These are phyloP conservation scores for Uropsilus gracilis DNA, from an alignment of 2,113 vertebrate species.

Conservation along the genomic window DNA sequence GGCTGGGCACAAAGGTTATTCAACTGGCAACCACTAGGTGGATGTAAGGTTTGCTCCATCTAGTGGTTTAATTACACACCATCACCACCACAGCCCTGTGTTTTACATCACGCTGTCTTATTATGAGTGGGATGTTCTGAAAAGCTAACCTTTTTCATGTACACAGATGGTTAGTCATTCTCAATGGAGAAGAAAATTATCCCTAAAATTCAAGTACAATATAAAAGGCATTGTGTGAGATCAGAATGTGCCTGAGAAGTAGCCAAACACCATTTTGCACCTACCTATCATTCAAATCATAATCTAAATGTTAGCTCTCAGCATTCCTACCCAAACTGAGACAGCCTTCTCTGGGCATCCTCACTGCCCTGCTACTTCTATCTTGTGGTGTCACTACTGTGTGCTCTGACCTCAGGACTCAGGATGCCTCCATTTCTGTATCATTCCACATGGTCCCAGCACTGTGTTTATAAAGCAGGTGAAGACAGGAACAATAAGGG, in stretches of 20 bases:
- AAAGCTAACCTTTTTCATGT: neutral
- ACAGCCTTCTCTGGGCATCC: neutral
- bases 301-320: neutral
- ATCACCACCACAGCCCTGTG: neutral
- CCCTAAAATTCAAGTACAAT: neutral
- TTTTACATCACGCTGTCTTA: neutral
- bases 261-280: neutral
- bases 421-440: neutral
- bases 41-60: neutral
- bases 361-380: neutral
- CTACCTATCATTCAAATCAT: neutral
- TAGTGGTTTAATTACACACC: neutral
- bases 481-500: neutral
- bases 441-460: neutral
- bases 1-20: neutral
- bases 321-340: neutral
- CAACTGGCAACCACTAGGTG: neutral
- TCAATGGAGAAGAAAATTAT: conserved; percentile 24
- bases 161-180: neutral
- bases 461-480: neutral
- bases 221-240: conserved; percentile 19
- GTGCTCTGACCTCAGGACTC: neutral
- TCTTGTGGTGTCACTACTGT: neutral
- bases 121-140: neutral
- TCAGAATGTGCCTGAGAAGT: neutral